Evolutionary conservation across 2,797 vertebrate species (phyloP), one percentile per base, ranked within the genome.

Genomic region (Poecilia wingei): DNA sequence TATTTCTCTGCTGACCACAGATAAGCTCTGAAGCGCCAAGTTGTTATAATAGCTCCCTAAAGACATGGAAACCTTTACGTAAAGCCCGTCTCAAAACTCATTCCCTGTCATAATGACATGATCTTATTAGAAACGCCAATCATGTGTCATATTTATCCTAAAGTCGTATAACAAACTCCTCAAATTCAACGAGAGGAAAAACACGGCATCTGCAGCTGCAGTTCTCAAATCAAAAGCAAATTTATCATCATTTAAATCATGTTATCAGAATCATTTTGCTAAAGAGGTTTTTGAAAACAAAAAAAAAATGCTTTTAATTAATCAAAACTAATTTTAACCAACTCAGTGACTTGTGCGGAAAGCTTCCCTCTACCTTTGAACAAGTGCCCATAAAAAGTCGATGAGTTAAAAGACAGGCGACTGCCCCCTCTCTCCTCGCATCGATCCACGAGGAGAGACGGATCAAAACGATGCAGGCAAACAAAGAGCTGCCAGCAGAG

Each of bases 401-500:
- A 79, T 75, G 28, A 28, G 72, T 39, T 14, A 18, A 69, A 75
- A 76, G 61, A 85, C 70, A 31, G 25, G 7, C 22, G 57, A 70
- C 46, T n/a, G 18, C 28, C 78, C 43, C 12, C 53, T 20, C 16
- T 45, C 55, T 76, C 76, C 16, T 51, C 1, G 1, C 66, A 79
- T 73, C 16, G 81, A 79, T 79, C 77, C 28, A 64, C 6, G 46
- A 16, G 70, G 49, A 33, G 64, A 78, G 75, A 79, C 45, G 31
- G 41, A 83, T 77, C 74, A 64, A 72, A 49, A 81, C 47, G 72
- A 85, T 79, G 46, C 39, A 13, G 55, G 57, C 13, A 16, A 70
- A 72, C 46, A 73, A 64, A 53, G 75, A 81, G 53, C 77, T 46
- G 72, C 55, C 77, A 75, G 77, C 70, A 1, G 45, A 77, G 76